phyloP scores from a whole-genome alignment of 92 coral and sea anemone species.

The Porites cylindrica region DNA sequence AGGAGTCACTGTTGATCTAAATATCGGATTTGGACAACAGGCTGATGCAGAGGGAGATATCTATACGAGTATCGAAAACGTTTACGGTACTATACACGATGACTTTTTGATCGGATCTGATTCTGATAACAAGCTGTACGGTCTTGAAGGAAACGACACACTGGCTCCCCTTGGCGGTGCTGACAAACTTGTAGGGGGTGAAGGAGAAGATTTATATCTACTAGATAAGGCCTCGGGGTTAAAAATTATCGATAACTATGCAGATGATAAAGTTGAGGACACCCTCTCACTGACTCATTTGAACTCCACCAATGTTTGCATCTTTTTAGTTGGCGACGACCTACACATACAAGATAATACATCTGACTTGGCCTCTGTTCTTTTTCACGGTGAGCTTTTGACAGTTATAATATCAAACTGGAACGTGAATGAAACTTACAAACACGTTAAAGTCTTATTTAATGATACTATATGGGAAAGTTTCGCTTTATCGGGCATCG shows the following conservation, averaged over 20 bases:
- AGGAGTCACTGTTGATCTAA: slow-evolving; percentile 49
- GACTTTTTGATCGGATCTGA: slow-evolving; percentile 44
- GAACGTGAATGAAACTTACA: slow-evolving; percentile 37
- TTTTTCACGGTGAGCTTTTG: slow-evolving; percentile 46
- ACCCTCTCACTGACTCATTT: slow-evolving; percentile 51
- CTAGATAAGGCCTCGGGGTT: slow-evolving; percentile 52
- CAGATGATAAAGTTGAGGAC: slow-evolving; percentile 62
- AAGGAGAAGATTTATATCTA: slow-evolving; percentile 55
- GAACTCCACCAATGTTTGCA: slow-evolving; percentile 9
- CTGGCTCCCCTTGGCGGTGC: slow-evolving; percentile 48
- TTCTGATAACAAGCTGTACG: slow-evolving; percentile 20
- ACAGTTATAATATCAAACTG: slow-evolving; percentile 53
- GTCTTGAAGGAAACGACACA: slow-evolving; percentile 50
- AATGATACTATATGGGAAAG: slow-evolving; percentile 54
- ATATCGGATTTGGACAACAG: slow-evolving; percentile 59
- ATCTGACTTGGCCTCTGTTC: slow-evolving; percentile 19
- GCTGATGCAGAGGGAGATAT: slow-evolving; percentile 70
- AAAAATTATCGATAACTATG: slow-evolving; percentile 15
- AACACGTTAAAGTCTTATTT: slow-evolving; percentile 50
- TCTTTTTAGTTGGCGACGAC: not conserved
- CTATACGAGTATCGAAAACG: slow-evolving; percentile 62
- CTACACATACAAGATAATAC: slow-evolving; percentile 43
- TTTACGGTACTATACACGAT: slow-evolving; percentile 64
- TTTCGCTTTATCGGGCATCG: not conserved
- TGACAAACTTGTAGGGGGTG: slow-evolving; percentile 67